phyloP scores from a whole-genome alignment of 1,140 invertebrate species.

The Rhopalosiphum maidis region DNA sequence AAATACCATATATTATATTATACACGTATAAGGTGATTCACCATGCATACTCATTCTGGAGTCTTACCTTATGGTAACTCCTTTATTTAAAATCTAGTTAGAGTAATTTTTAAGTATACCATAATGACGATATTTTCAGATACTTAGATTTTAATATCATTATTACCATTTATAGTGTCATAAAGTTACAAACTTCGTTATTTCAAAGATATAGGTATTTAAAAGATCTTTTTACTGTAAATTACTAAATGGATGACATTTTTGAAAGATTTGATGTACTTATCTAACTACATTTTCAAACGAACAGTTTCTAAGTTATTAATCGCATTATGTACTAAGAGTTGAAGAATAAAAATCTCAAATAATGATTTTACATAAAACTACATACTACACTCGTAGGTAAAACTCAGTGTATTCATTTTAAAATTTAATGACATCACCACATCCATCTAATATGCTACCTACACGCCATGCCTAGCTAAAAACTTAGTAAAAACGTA shows the following conservation, averaged over 20 bases:
- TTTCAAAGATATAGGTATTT: not conserved
- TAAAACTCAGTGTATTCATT: not conserved
- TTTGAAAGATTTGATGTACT: not conserved
- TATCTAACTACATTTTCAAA: not conserved
- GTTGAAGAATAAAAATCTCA: not conserved
- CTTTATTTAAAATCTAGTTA: not conserved
- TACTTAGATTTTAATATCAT: not conserved
- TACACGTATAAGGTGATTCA: not conserved
- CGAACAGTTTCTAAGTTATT: not conserved
- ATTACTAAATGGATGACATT: not conserved
- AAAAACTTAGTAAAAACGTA: not conserved
- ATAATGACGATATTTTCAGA: not conserved
- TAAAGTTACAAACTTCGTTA: not conserved
- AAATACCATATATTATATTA: not conserved
- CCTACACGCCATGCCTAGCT: not conserved
- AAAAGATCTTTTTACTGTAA: not conserved
- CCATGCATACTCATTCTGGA: not conserved
- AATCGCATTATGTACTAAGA: not conserved
- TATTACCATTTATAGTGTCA: no score
- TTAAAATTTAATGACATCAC: not conserved
- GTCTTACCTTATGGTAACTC: not conserved
- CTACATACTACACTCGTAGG: not conserved
- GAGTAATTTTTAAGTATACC: not conserved
- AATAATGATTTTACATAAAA: not conserved
- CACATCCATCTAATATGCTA: not conserved